phyloP scores from a whole-genome alignment of 2,888 invertebrate genomes.

The Troilus luridus region DNA sequence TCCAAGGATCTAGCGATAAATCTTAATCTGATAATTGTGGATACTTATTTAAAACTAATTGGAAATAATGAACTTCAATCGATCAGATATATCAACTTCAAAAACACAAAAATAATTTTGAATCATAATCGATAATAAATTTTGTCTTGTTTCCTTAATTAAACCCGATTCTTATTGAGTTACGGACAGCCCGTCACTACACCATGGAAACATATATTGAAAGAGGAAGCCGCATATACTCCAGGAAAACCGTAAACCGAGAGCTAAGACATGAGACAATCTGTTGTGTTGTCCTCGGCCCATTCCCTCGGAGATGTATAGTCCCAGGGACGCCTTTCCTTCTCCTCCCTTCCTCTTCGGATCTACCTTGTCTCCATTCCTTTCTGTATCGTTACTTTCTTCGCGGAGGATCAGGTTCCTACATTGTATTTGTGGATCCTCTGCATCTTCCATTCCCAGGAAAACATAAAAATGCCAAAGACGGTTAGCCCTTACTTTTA shows the following conservation, averaged over 20 bases:
- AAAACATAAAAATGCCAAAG: not conserved
- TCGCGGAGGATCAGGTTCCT: not conserved
- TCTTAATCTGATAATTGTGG: no score
- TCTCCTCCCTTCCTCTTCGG: not conserved
- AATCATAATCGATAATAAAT: no score
- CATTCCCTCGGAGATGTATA: not conserved
- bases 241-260: not conserved
- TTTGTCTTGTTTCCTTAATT: no score
- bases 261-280: not conserved
- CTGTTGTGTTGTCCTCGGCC: conserved; percentile 4
- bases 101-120: no score
- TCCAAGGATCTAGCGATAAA: no score
- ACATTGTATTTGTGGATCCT: not conserved
- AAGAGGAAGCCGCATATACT: not conserved
- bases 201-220: no score
- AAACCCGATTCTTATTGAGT: no score
- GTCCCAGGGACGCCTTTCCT: not conserved
- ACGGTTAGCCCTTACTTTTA: no score
- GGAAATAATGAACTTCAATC: no score
- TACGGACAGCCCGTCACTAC: no score
- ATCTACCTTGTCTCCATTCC: not conserved
- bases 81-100: no score
- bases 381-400: not conserved
- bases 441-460: not conserved
- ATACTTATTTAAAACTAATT: no score